Conservation (phyloP, 2,797 vertebrate genomes). For the Lacerta bilineata region DNA sequence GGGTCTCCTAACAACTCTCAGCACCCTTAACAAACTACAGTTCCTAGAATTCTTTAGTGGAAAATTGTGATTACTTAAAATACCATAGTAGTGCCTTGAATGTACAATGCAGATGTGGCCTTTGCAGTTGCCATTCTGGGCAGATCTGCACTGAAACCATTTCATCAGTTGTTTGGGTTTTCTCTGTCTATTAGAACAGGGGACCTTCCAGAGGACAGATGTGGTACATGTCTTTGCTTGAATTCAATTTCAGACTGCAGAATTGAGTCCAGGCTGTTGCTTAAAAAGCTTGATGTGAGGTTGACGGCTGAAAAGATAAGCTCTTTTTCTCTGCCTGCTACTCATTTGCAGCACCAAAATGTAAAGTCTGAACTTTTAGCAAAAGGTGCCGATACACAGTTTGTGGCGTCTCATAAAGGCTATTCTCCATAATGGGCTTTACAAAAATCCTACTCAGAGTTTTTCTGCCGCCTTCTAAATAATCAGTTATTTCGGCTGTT, state of each 20-base stretch:
- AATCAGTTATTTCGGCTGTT: constrained; percentile 54
- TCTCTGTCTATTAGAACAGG: constrained; percentile 5
- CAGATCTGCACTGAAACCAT: constrained; percentile 43
- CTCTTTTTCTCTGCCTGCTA: constrained; percentile 46
- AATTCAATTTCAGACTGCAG: constrained; percentile 53
- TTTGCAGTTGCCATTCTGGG: not conserved
- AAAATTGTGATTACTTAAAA: too few species aligned
- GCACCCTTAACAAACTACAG: too few species aligned
- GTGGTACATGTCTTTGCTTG: constrained; percentile 31
- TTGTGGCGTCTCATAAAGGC: constrained; percentile 48
- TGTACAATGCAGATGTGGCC: too few species aligned
- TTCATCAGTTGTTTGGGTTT: constrained; percentile 30
- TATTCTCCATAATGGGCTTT: constrained; percentile 63
- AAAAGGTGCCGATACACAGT: constrained; percentile 48
- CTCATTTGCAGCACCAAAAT: constrained; percentile 53
- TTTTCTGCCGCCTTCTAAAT: constrained; percentile 42
- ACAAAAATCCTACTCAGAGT: constrained; percentile 34
- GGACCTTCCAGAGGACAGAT: constrained; percentile 43
- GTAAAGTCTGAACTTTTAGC: constrained; percentile 51
- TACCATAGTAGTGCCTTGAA: too few species aligned
- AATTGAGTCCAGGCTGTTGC: constrained; percentile 47
- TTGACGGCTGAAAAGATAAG: constrained; percentile 49
- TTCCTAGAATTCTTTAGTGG: too few species aligned
- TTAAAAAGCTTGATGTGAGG: constrained; percentile 39
- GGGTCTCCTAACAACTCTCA: too few species aligned